phyloP scores from a whole-genome alignment of 2,797 vertebrate genomes.

The Cottoperca gobio region DNA sequence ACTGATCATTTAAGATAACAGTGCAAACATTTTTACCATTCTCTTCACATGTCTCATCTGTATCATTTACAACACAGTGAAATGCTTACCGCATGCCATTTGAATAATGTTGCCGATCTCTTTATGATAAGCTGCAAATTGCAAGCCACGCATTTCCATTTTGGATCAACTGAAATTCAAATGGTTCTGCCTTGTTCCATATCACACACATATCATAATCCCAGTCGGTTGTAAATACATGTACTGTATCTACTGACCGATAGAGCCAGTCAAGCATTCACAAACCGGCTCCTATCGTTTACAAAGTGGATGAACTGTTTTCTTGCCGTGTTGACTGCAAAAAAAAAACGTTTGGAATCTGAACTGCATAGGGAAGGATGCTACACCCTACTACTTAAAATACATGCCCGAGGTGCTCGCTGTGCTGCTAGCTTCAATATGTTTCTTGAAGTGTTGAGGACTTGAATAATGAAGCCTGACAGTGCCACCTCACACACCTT shows the following conservation, averaged over 20 bases:
- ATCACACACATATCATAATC: too few species aligned
- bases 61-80: not conserved
- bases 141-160: slow-evolving; percentile 30
- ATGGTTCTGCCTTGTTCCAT: not conserved
- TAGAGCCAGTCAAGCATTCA: not conserved
- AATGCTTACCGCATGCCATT: slow-evolving; percentile 9
- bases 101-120: slow-evolving; percentile 25
- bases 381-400: slow-evolving; percentile 38
- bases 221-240: not conserved
- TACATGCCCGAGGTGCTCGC: slow-evolving; percentile 36
- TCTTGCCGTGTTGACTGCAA: not conserved
- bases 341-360: slow-evolving; percentile 12
- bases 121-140: slow-evolving; percentile 5
- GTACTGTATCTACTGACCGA: not conserved
- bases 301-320: not conserved
- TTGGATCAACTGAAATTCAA: slow-evolving; percentile 5
- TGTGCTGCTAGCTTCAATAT: slow-evolving; percentile 54
- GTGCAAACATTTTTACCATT: not conserved
- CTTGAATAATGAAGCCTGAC: slow-evolving; percentile 55
- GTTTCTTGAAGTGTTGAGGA: slow-evolving; percentile 54
- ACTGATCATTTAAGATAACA: not conserved
- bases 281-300: not conserved
- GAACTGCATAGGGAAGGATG: slow-evolving; percentile 20
- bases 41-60: not conserved
- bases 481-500: slow-evolving; percentile 35